These are phyloP conservation scores for Panzeria rudis DNA, from an alignment of 2,888 invertebrate species.

Conservation along the genomic window DNA sequence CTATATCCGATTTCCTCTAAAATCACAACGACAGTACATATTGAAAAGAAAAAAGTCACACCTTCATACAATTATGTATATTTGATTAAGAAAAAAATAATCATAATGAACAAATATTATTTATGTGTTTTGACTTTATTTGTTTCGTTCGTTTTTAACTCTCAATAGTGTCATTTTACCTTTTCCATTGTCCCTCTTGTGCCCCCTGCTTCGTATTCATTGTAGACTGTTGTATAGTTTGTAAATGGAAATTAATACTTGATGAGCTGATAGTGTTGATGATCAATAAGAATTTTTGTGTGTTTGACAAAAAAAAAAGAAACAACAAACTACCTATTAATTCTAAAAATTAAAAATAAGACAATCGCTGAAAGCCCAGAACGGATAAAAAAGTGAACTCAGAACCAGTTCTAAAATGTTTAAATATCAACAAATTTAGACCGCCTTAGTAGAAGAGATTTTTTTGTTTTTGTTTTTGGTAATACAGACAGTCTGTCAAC, in stretches of 20 bases:
- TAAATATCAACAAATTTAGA: slow-evolving; percentile 62
- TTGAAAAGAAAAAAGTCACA: slow-evolving; percentile 65
- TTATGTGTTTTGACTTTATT: slow-evolving; percentile 49
- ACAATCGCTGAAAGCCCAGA: slow-evolving; percentile 69
- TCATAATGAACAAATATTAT: slow-evolving; percentile 55
- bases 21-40: slow-evolving; percentile 24
- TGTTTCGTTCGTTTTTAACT: slow-evolving; percentile 13
- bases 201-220: slow-evolving; percentile 24
- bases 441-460: slow-evolving; percentile 55
- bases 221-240: slow-evolving; percentile 8
- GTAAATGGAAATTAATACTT: slow-evolving; percentile 63
- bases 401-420: slow-evolving; percentile 13
- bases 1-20: slow-evolving; percentile 72
- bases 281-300: slow-evolving; percentile 60
- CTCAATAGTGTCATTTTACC: slow-evolving; percentile 63
- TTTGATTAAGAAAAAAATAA: slow-evolving; percentile 42
- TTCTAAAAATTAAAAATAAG: slow-evolving; percentile 49
- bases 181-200: slow-evolving; percentile 9
- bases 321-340: slow-evolving; percentile 41
- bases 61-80: slow-evolving; percentile 55
- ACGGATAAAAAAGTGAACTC: slow-evolving; percentile 39
- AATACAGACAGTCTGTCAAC: slow-evolving; percentile 69
- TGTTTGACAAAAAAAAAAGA: not conserved
- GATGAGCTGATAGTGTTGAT: slow-evolving; percentile 71
- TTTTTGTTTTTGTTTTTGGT: slow-evolving; percentile 20